Conservation (phyloP, 2,797 vertebrate genomes). For the Apogon talboti region DNA sequence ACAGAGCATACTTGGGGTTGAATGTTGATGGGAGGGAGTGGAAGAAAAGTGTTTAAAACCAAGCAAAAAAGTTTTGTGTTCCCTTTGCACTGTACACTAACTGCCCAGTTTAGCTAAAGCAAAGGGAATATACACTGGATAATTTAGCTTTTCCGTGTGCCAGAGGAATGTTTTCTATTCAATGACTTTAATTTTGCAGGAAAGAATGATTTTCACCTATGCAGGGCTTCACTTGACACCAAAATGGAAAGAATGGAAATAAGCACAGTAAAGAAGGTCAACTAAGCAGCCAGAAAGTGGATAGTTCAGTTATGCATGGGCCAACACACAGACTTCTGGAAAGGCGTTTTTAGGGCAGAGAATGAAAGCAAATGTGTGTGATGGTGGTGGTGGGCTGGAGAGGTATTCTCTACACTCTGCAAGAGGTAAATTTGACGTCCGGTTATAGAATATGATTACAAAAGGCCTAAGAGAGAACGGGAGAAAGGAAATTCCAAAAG, state of each 20-base stretch:
- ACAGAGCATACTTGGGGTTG: slow-evolving; percentile 59
- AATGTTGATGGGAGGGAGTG: slow-evolving; percentile 54
- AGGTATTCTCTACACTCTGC: slow-evolving; percentile 54
- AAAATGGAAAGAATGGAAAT: slow-evolving; percentile 39
- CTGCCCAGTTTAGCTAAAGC: not conserved
- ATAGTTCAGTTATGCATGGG: slow-evolving; percentile 51
- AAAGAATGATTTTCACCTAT: slow-evolving; percentile 21
- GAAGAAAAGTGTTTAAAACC: slow-evolving; percentile 52
- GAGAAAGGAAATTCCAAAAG: slow-evolving; percentile 70
- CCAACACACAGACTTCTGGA: slow-evolving; percentile 39
- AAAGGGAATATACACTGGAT: not conserved
- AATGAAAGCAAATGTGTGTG: slow-evolving; percentile 43
- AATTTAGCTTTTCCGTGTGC: not conserved
- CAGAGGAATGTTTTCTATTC: slow-evolving; percentile 31
- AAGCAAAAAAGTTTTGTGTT: slow-evolving; percentile 1
- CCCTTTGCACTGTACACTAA: not conserved
- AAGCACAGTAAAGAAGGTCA: slow-evolving; percentile 54
- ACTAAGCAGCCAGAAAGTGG: slow-evolving; percentile 40
- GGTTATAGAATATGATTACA: slow-evolving; percentile 63
- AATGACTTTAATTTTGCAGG: slow-evolving; percentile 14
- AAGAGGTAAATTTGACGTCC: slow-evolving; percentile 69
- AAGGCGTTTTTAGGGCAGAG: slow-evolving; percentile 20
- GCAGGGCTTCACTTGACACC: slow-evolving; percentile 41
- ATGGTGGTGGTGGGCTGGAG: slow-evolving; percentile 18
- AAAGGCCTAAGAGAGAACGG: slow-evolving; percentile 55